Evolutionary conservation across 2,797 vertebrate genomes (phyloP), one percentile per base, ranked within the genome.

Genomic region (Helicolenus hilgendorfi): DNA sequence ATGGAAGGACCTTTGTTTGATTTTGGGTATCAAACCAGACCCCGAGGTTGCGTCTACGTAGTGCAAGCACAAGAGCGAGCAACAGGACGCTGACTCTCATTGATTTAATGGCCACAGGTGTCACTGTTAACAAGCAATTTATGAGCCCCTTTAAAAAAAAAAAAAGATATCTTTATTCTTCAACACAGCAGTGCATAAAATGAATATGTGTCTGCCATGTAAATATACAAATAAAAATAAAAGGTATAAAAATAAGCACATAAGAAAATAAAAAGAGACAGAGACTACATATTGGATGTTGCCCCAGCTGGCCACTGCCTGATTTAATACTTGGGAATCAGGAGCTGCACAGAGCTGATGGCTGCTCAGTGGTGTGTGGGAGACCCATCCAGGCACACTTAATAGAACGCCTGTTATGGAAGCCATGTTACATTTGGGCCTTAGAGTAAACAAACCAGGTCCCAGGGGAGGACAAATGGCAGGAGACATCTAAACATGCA

Each of bases 401-500:
- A 85, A 88, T 89, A 84, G 76, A 93, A 85, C 33, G 68, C 58
- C 77, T 88, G 79, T 85, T 85, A 72, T 67, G 63, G 82, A 56
- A 76, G 87, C 79, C 80, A 82, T 72, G 75, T 80, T 82, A 67
- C n/a, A 83, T 91, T 81, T 81, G 64, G 76, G 81, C 76, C 79
- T 67, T 49, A 15, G 78, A 82, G 72, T 89, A 94, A 89, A 90
- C 84, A 84, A 85, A 79, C 35, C 59, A 71, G 73, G 31, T 74
- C 83, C 76, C 75, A 64, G 24, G 83, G 35, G 78, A 88, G 60
- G 11, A 88, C 79, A 87, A 84, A 88, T 72, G 81, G 78, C 80
- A 83, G 29, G 53, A 92, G 91, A 95, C 72, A 86, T 83, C 56
- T 58, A 72, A 78, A 84, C 86, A 87, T 49, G 63, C 73, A 78